Conservation (phyloP, 2,797 vertebrate genomes). For the Hoplostethus mediterraneus region DNA sequence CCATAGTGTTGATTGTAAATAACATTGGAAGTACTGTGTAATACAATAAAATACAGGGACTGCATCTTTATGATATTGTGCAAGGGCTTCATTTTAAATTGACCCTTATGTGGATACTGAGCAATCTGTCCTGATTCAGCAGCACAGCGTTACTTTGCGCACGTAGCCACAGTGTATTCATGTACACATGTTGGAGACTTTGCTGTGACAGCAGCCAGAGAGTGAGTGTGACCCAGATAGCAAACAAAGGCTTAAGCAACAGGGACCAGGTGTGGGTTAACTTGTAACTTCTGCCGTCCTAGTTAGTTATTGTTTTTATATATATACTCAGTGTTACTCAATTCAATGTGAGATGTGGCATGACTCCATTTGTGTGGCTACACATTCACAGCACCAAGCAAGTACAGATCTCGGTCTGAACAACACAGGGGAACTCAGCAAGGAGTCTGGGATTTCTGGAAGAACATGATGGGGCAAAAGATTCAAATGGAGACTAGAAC, state of each 20-base stretch:
- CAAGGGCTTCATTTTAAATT: no score
- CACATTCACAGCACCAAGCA: background rate
- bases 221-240: background rate
- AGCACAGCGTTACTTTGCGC: no score
- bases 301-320: constrained; percentile 12
- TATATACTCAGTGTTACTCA: constrained; percentile 17
- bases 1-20: no score
- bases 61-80: no score
- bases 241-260: background rate
- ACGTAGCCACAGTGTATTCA: background rate
- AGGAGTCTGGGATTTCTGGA: constrained; percentile 15
- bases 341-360: constrained; percentile 3
- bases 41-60: no score
- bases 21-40: no score
- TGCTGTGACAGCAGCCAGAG: background rate
- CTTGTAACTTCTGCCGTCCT: constrained; percentile 39
- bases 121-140: no score
- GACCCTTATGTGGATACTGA: no score
- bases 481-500: constrained; percentile 27
- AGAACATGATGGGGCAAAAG: constrained; percentile 1
- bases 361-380: background rate
- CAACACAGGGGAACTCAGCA: constrained; percentile 9
- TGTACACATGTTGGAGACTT: background rate
- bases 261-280: constrained; percentile 54
- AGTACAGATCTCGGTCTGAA: no score